Base-by-base conservation (phyloP, 2,113 vertebrate species). In the Thinocorus orbignyianus region DNA sequence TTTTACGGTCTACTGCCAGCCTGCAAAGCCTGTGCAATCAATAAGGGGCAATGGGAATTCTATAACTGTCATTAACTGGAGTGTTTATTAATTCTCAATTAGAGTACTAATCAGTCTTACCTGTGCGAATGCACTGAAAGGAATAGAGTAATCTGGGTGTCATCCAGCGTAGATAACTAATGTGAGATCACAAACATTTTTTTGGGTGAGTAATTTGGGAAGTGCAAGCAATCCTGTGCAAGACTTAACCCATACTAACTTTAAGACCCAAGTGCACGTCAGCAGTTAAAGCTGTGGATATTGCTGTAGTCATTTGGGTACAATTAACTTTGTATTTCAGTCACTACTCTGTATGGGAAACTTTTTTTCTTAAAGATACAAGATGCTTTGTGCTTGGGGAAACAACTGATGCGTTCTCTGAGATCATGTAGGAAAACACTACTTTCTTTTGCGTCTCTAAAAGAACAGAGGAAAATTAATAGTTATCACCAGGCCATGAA, bases 81-180 rank as follows among this genome's bases (percentile, higher is more conserved):
- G 80, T 95, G 95, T 95, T 96, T 96, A 96, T 97, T 97, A 96
- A 96, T 96, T 97, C 93, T 71, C 93, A 86, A 92, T 97, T 95
- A 96, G 70, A 79, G 44, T 55, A 39, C 69, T 95, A 92, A 94
- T 97, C 92, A 92, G 61, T 95, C 93, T 96, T 96, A 93, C 80
- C 81, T 93, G 86, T 76, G 73, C 62, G 81, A 89, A 84, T 3
- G 76, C 61, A 68, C 25, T 92, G 83, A 37, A 84, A 81, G 58
- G 52, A 84, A 48, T 33, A 68, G 66, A 66, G 52, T 61, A 61
- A 92, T 88, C 22, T 54, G 46, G 86, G 48, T 90, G 61, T 81
- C 64, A 79, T 81, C 35, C 0, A 0, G 91, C 13, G 15, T 65
- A 19, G 86, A 64, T 90, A 76, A 91, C 35, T 54, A 64, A 71